Evolutionary conservation across 1,140 invertebrate genomes (phyloP), one percentile per base, ranked within the genome.

Genomic region (Steinernema khuongi): DNA sequence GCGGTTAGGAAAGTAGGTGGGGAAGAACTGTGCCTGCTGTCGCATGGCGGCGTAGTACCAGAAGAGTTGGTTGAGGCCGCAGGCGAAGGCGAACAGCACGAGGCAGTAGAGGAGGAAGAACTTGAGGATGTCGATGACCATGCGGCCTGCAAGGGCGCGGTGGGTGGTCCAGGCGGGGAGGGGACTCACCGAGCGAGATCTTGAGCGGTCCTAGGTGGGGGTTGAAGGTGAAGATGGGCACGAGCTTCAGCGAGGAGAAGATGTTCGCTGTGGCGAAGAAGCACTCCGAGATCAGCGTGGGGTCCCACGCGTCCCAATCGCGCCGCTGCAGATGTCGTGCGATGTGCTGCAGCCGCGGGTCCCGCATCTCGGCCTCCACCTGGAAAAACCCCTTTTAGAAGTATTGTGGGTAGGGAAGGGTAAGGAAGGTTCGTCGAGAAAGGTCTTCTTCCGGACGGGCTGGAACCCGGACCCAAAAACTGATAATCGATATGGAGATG

Each of bases 181-280:
- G 0, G 18, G 7, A 36, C 71, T 94, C 89, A 67, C 93, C 96
- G 26, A 97, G 88, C 7, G 94, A 96, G 67, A 99, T 96, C 89
- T 99, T 96, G 71, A 99, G 89, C 73, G 96, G 95, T 73, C 96
- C 96, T 83, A 98, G 88, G 87, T 97, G 93, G 29, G 96, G 95
- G 88, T 97, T 98, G 70, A 98, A 94, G 67, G 95, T 97, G 88
- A 98, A 98, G 86, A 98, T 97, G 89, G 97, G 97, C 81, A 98
- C 95, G 80, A 98, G 89, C 88, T 97, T 98, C 72, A 98, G 89
- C 70, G 94, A 96, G 88, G 77, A 94, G 86, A 96, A 94, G 80
- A 96, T 94, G 90, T 95, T 96, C 75, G 92, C 94, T 0, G 93
- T 93, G 0, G 93, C 93, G 87, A 96, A 96, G 43, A 94, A 91